These are phyloP conservation scores for Myrmecobius fasciatus DNA, from an alignment of 2,113 vertebrate genomes.

Conservation along the genomic window DNA sequence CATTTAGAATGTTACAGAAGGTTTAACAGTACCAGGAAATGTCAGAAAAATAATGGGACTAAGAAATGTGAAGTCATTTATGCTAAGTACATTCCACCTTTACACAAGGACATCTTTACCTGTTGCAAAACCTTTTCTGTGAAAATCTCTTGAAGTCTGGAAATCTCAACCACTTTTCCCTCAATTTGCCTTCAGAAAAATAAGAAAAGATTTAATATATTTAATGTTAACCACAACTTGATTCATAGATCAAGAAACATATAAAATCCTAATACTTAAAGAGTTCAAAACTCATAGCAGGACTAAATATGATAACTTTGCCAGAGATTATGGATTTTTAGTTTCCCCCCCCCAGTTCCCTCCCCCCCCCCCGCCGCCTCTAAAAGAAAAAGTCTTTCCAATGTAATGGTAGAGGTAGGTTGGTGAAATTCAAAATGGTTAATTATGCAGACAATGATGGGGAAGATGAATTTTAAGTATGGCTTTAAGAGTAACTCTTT, in stretches of 20 bases:
- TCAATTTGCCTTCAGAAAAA: slow-evolving; percentile 93
- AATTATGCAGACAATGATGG: fast-evolving
- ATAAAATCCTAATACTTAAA: background rate
- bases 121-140: slow-evolving; percentile 97
- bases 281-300: background rate
- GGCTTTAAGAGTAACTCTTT: background rate
- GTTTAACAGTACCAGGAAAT: background rate
- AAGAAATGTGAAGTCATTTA: background rate
- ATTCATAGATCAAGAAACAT: background rate
- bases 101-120: slow-evolving; percentile 79
- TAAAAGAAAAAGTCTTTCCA: background rate
- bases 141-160: slow-evolving; percentile 97
- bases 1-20: background rate
- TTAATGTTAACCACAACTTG: background rate
- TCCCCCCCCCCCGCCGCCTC: too few species aligned
- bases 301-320: background rate
- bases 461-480: too few species aligned
- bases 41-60: background rate
- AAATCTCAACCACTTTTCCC: slow-evolving; percentile 98
- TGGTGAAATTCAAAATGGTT: too few species aligned
- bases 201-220: background rate
- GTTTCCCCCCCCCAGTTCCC: background rate
- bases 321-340: background rate
- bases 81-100: background rate
- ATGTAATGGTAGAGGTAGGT: too few species aligned